Base-by-base conservation (phyloP, 2,113 vertebrate genomes). In the Terrapene triunguis region DNA sequence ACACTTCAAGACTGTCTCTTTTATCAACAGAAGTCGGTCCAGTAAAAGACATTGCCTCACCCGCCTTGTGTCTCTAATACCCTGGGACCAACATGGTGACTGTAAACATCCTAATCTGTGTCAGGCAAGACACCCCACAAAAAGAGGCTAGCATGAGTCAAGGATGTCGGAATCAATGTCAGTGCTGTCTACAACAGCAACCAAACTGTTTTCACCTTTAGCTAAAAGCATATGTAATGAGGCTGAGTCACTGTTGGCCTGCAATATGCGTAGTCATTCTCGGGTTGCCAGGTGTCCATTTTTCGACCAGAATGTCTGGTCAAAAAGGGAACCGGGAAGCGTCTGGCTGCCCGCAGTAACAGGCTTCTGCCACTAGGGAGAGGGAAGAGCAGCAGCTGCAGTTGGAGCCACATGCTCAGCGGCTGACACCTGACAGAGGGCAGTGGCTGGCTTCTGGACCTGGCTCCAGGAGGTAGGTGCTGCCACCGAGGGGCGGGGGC, bases 401-500 rank as follows among this genome's bases (percentile, higher is more conserved):
- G 8, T 22, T 55, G 22, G 17, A 21, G 17, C 17, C 51, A 21
- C 19, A 53, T 53, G 22, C 54, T 55, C 8, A 24, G 22, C 54
- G 4, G 54, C 22, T 55, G 54, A 55, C 54, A 24, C 13, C 54
- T 55, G 54, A 55, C 22, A 25, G 54, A 55, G 54, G 22, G 54
- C 8, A 25, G 21, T 4, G 13, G 54, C 54, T 22, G 54, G 54
- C 54, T 55, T 24, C 54, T 10, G 10, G 54, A 55, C 54, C 22
- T 3, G 22, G 54, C 22, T 55, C 22, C 54, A 55, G 10, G 54
- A 55, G 54, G 54, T 55, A 55, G 54, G 22, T 55, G 54, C 22
- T 9, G 54, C 22, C 9, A 3, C 54, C 22, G 1, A 16, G 21
- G 9, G 8, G 1, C n/a, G 53, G 53, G 6, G 5, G 21, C 7